Base-by-base conservation (phyloP, 2,113 vertebrate species). In the Limnothrissa miodon region DNA sequence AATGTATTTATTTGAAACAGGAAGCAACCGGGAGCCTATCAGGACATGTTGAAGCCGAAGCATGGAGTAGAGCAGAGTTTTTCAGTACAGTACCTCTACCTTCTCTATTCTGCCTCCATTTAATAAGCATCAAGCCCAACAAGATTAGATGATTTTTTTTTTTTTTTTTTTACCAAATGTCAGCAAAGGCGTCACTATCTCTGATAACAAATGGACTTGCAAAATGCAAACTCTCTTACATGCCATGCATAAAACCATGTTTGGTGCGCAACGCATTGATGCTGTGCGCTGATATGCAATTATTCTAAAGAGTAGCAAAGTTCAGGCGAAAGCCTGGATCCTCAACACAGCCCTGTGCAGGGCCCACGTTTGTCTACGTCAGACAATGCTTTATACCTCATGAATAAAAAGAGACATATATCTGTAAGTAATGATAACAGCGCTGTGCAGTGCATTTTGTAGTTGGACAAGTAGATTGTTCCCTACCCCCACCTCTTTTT, bases 121-220 rank as follows among this genome's bases (percentile, higher is more conserved):
- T 95, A 95, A 95, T 94, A 95, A 95, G 94, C 93, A 94, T 94
- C 94, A 90, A 92, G 83, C 92, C 92, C 93, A 94, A 95, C 94
- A 94, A 95, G 94, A 94, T 95, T 94, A 95, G 94, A 91, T 88
- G 86, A 91, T 91, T 95, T 92, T 92, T 93, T 93, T 94, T 95
- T 95, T 91, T 91, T 95, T 92, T 92, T 93, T 93, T 94, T 95
- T 95, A 94, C 90, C 45, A 93, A 94, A 94, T 94, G 94, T 95
- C 94, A 94, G 90, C 81, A 87, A 91, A 94, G 93, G 93, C 94
- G 94, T 92, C 88, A 66, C 93, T 95, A 95, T 95, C 95, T 93
- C 91, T 93, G 92, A 95, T 95, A 95, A 95, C 93, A 94, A 94
- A 95, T 95, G 94, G 94, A 93, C 91, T 93, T 93, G n/a, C n/a